Evolutionary conservation across 2,797 vertebrate species (phyloP).

Genomic region (Takifugu rubripes): DNA sequence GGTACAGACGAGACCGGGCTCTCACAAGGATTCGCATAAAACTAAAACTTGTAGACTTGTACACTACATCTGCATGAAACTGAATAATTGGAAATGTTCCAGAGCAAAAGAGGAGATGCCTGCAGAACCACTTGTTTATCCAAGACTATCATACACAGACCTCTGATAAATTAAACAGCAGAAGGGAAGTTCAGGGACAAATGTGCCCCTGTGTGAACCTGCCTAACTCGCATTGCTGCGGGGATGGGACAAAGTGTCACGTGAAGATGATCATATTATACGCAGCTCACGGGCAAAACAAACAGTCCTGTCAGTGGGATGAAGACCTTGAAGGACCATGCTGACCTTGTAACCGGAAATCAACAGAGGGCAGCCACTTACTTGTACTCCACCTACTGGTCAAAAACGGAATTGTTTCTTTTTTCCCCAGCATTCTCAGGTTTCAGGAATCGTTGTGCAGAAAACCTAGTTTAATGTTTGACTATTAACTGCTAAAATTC

Average conservation of each 20-base stretch:
- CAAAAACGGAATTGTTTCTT: too few species aligned
- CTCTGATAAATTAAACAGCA: not conserved
- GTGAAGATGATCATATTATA: conserved; percentile 29
- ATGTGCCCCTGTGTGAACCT: conserved; percentile 4
- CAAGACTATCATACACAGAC: too few species aligned
- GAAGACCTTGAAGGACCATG: not conserved
- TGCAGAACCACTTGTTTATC: not conserved
- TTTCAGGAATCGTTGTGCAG: too few species aligned
- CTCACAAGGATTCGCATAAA: too few species aligned
- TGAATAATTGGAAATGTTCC: not conserved
- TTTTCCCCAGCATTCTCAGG: too few species aligned
- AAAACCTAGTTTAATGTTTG: too few species aligned
- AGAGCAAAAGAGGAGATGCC: not conserved
- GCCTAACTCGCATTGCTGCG: conserved; percentile 20
- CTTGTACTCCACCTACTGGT: too few species aligned
- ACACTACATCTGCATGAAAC: not conserved
- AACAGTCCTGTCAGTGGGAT: conserved; percentile 20
- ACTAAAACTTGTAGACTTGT: not conserved
- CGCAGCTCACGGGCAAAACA: conserved; percentile 21
- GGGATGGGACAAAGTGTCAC: conserved; percentile 21
- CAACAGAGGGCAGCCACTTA: not conserved
- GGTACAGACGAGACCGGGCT: not conserved
- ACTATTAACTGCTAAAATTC: too few species aligned
- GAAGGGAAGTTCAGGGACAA: not conserved
- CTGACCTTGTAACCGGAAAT: conserved; percentile 30